Conservation (phyloP, 2,888 invertebrate genomes). For the Anagyrus pseudococci region DNA sequence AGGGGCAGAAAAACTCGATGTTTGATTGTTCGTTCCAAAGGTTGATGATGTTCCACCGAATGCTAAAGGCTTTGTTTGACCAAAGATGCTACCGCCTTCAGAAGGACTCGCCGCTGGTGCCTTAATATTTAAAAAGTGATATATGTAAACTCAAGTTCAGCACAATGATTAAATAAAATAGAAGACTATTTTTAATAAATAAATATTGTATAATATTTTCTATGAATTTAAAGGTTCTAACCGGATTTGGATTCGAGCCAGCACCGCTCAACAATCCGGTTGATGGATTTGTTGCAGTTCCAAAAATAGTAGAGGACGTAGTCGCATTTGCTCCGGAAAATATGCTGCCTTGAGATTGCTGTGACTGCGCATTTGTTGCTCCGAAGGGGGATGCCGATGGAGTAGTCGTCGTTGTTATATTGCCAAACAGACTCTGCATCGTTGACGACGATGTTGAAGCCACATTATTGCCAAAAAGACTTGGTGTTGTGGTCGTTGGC, state of each 20-base stretch:
- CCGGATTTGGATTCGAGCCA: background rate
- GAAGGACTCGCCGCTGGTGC: background rate
- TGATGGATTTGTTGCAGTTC: conserved; percentile 9
- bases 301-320: conserved; percentile 21
- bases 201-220: background rate
- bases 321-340: conserved; percentile 23
- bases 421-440: conserved; percentile 23
- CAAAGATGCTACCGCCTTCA: conserved; percentile 30
- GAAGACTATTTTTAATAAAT: background rate
- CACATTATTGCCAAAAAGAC: conserved; percentile 19
- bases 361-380: conserved; percentile 7
- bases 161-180: too few species aligned
- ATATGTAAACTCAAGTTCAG: too few species aligned
- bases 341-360: conserved; percentile 8
- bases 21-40: conserved; percentile 20
- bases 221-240: background rate
- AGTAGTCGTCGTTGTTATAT: background rate
- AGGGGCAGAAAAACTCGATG: conserved; percentile 17
- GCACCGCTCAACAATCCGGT: conserved; percentile 22
- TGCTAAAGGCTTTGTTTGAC: conserved; percentile 40
- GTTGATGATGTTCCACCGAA: conserved; percentile 9
- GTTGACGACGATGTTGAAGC: background rate
- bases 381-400: conserved; percentile 19
- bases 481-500: conserved; percentile 4
- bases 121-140: too few species aligned